Evolutionary conservation across 1,140 invertebrate species (phyloP), one percentile per base, ranked within the genome.

Genomic region (Euura lappo): DNA sequence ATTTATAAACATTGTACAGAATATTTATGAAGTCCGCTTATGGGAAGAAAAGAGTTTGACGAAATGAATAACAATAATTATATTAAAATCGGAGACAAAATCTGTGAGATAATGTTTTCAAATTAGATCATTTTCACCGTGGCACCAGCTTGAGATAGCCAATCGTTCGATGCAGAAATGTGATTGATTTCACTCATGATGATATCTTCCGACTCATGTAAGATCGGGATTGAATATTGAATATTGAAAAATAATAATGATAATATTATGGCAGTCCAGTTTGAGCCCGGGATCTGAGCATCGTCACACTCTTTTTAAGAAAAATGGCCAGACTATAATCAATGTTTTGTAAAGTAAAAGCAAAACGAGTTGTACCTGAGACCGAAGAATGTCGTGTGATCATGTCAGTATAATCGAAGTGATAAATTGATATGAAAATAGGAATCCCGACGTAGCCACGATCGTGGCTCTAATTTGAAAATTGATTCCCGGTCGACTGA

Each of bases 1-100:
- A 86, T 85, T 51, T 80, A 84, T 84, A 86, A 28, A 86, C 77
- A 79, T 83, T 88, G 86, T 88, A 88, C 86, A 88, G 86, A 87
- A 84, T 87, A 88, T 86, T 88, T 87, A 87, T 84, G 85, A 86
- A 83, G 80, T 51, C 47, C 47, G 47, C 47, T 51, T 51, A 28
- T 28, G 47, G 11, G 7, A 51, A 51, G 11, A n/a, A 51, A 51
- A 51, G 47, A 51, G 7, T 51, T 51, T 51, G 47, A 51, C 47
- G 47, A 51, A 7, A n/a, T 8, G 11, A 51, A 51, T 7, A 51
- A 28, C 7, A 51, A 51, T 51, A 51, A 51, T 7, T 7, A 51
- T 8, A 51, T 2, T 8, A n/a, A 51, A 51, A 8, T 2, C 47
- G 11, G 47, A 51, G 47, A 51, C 47, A 51, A 51, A 51, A 51